These are phyloP conservation scores for Peromyscus eremicus DNA, from an alignment of 2,797 vertebrate species.

Conservation along the genomic window DNA sequence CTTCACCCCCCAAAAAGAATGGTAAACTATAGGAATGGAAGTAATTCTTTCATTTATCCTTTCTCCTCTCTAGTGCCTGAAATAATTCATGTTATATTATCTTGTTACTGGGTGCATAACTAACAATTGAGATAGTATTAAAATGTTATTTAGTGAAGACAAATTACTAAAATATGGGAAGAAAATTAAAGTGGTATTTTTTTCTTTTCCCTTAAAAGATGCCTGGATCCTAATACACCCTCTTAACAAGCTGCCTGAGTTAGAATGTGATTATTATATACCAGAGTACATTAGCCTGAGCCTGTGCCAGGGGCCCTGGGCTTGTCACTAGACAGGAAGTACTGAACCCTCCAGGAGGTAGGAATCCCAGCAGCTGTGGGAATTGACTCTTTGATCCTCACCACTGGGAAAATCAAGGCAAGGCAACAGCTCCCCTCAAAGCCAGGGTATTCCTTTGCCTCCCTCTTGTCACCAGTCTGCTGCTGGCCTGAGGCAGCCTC, in stretches of 20 bases:
- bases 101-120: neutral
- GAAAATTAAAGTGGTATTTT: neutral
- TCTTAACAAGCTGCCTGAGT: neutral
- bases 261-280: neutral
- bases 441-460: neutral
- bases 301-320: neutral
- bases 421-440: neutral
- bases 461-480: neutral
- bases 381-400: neutral
- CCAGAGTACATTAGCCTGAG: neutral
- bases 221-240: neutral
- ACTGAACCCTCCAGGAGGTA: neutral
- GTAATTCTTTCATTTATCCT: neutral
- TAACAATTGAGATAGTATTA: slow-evolving; percentile 19
- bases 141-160: slow-evolving; percentile 12
- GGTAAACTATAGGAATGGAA: neutral
- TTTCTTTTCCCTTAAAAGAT: neutral
- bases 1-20: neutral
- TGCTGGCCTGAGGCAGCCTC: neutral
- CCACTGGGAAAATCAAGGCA: neutral
- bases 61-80: neutral
- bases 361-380: neutral
- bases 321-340: neutral
- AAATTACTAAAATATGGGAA: slow-evolving; percentile 18
- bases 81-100: neutral